Base-by-base conservation (phyloP, 2,797 vertebrate species). In the Champsocephalus esox region DNA sequence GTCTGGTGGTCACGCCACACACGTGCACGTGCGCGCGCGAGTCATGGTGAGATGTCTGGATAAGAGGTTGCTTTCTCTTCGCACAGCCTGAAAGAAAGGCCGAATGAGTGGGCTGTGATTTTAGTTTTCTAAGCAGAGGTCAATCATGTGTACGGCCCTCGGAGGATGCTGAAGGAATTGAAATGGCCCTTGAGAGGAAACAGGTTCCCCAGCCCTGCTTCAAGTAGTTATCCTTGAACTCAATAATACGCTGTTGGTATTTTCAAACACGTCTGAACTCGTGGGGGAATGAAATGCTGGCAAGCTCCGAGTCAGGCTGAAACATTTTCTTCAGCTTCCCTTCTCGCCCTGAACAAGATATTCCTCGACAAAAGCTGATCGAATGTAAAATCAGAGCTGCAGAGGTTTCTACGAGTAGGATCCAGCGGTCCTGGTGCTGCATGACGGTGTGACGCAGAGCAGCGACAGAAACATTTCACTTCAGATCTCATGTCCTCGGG, bases 281-380 rank as follows among this genome's bases (percentile, higher is more conserved):
- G 12, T 16, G 38, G n/a, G 17, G 14, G n/a, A 56, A 34, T 19
- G 4, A 4, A 55, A 28, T 4, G 14, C 12, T 55, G 16, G 24
- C 2, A 59, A 59, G 28, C 41, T 65, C 54, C 21, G 65, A 14
- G 56, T 56, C 61, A 69, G 60, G 48, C 65, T 75, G 11, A 58
- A 70, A 1, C 0, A 1, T 61, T 21, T 62, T 51, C 56, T 50
- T 32, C 50, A 11, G 12, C 17, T 2, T 0, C 5, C n/a, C 66
- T 55, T 48, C 38, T 71, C 13, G 43, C 10, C 28, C n/a, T 59
- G 19, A 21, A 66, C 11, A 62, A 24, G 44, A 52, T 66, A 66
- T 57, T 79, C 77, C 60, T 75, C 54, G 13, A 64, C n/a, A 19
- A 24, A 6, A 34, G 60, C 43, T 43, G 51, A 79, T 72, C 59